phyloP scores from a whole-genome alignment of 2,797 vertebrate genomes.

The Capromys pilorides region DNA sequence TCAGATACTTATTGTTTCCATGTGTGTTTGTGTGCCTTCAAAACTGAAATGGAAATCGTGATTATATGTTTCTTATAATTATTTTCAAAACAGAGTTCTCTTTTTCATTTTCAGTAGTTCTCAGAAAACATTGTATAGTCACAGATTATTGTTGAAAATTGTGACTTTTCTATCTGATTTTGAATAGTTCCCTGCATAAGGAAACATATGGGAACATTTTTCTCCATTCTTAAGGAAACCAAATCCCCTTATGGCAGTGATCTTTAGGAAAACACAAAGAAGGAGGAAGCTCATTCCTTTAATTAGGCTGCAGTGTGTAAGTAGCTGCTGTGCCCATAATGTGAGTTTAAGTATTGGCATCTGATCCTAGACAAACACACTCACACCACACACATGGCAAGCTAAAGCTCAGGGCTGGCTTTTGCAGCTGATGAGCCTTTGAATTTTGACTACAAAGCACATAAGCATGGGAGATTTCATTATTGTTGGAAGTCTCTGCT shows the following conservation, averaged over 20 bases:
- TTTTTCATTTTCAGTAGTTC: slow-evolving; percentile 70
- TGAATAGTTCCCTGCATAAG: slow-evolving; percentile 63
- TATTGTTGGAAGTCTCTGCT: slow-evolving; percentile 61
- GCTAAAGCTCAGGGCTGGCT: slow-evolving; percentile 50
- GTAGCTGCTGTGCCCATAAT: slow-evolving; percentile 64
- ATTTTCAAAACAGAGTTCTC: slow-evolving; percentile 66
- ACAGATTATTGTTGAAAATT: slow-evolving; percentile 59
- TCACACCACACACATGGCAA: slow-evolving; percentile 60
- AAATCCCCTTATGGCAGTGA: slow-evolving; percentile 69
- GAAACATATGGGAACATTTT: slow-evolving; percentile 81
- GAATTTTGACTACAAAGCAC: slow-evolving; percentile 73
- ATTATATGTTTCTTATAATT: slow-evolving; percentile 67
- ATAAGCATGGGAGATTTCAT: slow-evolving; percentile 18
- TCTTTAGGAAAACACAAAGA: slow-evolving; percentile 71
- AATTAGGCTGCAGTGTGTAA: slow-evolving; percentile 67
- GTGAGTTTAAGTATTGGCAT: slow-evolving; percentile 78
- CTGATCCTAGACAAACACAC: slow-evolving; percentile 73
- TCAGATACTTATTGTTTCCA: slow-evolving; percentile 69
- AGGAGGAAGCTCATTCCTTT: slow-evolving; percentile 65
- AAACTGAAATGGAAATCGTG: slow-evolving; percentile 62
- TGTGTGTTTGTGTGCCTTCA: slow-evolving; percentile 66
- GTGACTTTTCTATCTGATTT: slow-evolving; percentile 71
- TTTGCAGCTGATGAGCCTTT: slow-evolving; percentile 62
- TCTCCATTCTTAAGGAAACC: slow-evolving; percentile 74
- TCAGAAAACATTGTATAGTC: slow-evolving; percentile 48